phyloP scores from a whole-genome alignment of 1,140 invertebrate species.

The Trichoplusia ni region DNA sequence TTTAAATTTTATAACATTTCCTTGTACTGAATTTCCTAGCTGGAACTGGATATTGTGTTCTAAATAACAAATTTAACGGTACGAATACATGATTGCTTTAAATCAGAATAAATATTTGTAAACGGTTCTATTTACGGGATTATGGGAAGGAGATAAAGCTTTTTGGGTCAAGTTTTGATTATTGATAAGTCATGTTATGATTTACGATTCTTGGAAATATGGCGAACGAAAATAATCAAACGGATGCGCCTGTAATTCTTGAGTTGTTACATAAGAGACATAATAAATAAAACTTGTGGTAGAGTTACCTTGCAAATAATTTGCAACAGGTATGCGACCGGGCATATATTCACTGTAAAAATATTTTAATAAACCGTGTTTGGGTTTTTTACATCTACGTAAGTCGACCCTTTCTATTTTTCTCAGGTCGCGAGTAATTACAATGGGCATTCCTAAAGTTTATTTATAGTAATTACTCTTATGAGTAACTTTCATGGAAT shows the following conservation, averaged over 20 bases:
- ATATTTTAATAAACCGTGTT: too few relatives aligned
- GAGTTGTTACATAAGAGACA: too few relatives aligned
- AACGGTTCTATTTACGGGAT: constrained; percentile 8
- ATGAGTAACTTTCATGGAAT: not conserved
- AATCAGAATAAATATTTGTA: not conserved
- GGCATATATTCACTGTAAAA: too few relatives aligned
- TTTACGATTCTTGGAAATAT: constrained; percentile 12
- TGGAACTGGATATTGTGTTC: not conserved
- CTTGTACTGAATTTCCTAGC: not conserved
- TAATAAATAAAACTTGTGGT: too few relatives aligned
- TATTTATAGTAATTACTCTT: not conserved
- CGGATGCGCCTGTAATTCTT: too few relatives aligned
- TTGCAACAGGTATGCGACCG: too few relatives aligned
- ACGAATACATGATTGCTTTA: not conserved
- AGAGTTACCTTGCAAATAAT: too few relatives aligned
- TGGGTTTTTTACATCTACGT: too few relatives aligned
- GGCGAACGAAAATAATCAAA: too few relatives aligned
- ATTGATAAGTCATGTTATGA: constrained; percentile 22
- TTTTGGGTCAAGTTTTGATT: constrained; percentile 52
- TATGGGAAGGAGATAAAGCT: constrained; percentile 39
- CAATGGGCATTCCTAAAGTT: constrained; percentile 1
- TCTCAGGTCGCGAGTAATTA: not conserved
- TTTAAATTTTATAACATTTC: not conserved
- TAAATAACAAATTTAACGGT: not conserved
- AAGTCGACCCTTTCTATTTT: too few relatives aligned